A percentile compares a stretch with the other conserved stretches of the same genome.
Evolutionary conservation across 1,140 invertebrate genomes (phyloP).

Genomic region (Drosophila chauvacae): DNA sequence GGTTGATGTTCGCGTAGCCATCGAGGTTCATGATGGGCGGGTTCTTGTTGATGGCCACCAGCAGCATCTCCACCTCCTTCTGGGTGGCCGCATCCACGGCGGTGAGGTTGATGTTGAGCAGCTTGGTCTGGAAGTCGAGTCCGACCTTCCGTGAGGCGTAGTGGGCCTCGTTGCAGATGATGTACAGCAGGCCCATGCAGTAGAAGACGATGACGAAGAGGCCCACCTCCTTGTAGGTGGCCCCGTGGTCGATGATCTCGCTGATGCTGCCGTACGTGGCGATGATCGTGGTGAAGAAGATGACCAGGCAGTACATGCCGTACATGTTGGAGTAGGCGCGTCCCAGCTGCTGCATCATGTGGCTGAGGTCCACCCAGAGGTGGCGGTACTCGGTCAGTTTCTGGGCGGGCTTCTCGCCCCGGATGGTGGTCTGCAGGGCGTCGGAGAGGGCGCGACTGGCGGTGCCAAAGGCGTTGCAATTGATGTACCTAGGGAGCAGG

Average conservation of each 20-base stretch:
- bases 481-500: slow-evolving; percentile 84
- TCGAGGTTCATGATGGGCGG: slow-evolving; percentile 90
- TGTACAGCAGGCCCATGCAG: slow-evolving; percentile 88
- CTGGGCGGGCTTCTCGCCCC: slow-evolving; percentile 86
- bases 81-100: slow-evolving; percentile 87
- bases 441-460: slow-evolving; percentile 87
- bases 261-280: slow-evolving; percentile 88
- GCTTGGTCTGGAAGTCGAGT: slow-evolving; percentile 87
- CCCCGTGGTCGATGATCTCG: slow-evolving; percentile 88
- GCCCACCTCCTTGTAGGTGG: slow-evolving; percentile 89
- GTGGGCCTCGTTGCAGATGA: slow-evolving; percentile 89
- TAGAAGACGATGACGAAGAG: slow-evolving; percentile 89
- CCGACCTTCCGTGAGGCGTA: slow-evolving; percentile 88
- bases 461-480: slow-evolving; percentile 88
- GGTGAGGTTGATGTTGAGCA: slow-evolving; percentile 88
- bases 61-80: slow-evolving; percentile 89
- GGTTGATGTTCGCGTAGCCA: slow-evolving; percentile 88
- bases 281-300: slow-evolving; percentile 89
- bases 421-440: slow-evolving; percentile 87
- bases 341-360: slow-evolving; percentile 90
- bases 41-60: slow-evolving; percentile 89
- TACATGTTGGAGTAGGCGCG: slow-evolving; percentile 90
- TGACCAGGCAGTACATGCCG: slow-evolving; percentile 88
- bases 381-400: slow-evolving; percentile 88
- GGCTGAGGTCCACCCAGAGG: slow-evolving; percentile 89